Evolutionary conservation across 1,140 invertebrate species (phyloP), one percentile per base, ranked within the genome.

Genomic region (Drosophila kohkoa): DNA sequence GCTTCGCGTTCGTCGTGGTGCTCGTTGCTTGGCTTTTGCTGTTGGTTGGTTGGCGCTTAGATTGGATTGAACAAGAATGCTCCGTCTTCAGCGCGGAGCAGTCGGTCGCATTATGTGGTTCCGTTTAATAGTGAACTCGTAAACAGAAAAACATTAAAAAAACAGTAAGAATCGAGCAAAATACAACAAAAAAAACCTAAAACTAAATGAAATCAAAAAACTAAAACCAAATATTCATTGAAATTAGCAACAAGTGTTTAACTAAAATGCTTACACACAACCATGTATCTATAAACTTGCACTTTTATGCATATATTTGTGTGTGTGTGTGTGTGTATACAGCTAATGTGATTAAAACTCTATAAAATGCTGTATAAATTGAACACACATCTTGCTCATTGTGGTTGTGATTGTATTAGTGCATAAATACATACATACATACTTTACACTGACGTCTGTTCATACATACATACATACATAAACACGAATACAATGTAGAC

Each of bases 31-130:
- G 58, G 72, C 67, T 52, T 55, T 63, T 72, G 73, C 59, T 57
- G 65, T 67, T 78, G 77, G 59, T 62, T 66, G 73, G 68, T 66
- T 81, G 63, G 74, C 68, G 75, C 48, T 73, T 65, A 82, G 79
- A 82, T 82, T 82, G 77, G 70, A 78, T 82, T 82, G 63, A 80
- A 77, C 75, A 78, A 83, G 78, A 87, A 81, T 86, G 82, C 82
- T 77, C 75, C 81, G 75, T 67, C 76, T 66, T 57, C 79, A 67
- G 78, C 59, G 74, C 82, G 82, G 66, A 77, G 73, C 76, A 67
- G 72, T 67, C 68, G 73, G 73, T 77, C 65, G 57, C 72, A 60
- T 65, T 62, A 58, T 72, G 71, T 70, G 48, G 28, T 51, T 68
- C 81, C 73, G 58, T 48, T 62, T 57, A 35, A 66, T 55, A 38